Conservation (phyloP, 2,797 vertebrate genomes). For the Tauraco hartlaubi region DNA sequence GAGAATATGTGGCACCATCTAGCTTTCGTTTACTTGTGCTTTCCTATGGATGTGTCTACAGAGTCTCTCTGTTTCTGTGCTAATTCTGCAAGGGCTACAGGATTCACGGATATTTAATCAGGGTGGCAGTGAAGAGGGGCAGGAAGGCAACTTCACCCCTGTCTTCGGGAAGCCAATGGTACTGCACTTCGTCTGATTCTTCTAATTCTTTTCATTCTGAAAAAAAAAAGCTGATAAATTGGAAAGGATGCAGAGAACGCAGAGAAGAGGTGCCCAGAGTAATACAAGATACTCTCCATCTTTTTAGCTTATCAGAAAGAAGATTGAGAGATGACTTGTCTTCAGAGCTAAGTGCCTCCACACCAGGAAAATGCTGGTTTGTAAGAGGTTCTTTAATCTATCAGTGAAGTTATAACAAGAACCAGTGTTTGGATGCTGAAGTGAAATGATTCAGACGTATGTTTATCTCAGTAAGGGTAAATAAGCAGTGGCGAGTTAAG, state of each 20-base stretch:
- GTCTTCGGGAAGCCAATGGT: not conserved
- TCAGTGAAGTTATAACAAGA: not conserved
- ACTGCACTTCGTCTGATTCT: not conserved
- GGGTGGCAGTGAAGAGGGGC: not conserved
- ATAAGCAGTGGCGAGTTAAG: conserved; percentile 20
- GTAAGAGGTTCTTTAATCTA: conserved; percentile 46
- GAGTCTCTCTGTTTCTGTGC: not conserved
- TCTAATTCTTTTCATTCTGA: not conserved
- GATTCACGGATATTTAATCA: not conserved
- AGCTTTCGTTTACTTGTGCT: not conserved
- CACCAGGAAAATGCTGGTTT: conserved; percentile 7
- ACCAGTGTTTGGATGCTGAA: not conserved
- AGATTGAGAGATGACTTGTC: conserved; percentile 6
- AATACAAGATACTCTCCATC: not conserved
- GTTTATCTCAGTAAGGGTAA: conserved; percentile 35
- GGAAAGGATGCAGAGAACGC: not conserved
- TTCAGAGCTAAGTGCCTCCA: conserved; percentile 29
- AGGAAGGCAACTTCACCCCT: not conserved
- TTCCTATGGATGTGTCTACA: not conserved
- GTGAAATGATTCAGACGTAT: not conserved
- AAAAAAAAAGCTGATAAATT: not conserved
- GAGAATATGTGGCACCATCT: not conserved
- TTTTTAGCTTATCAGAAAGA: conserved; percentile 16
- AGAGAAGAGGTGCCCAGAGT: not conserved
- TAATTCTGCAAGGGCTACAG: not conserved